Base-by-base conservation (phyloP, 2,113 vertebrate species). In the Pelusios castaneus region DNA sequence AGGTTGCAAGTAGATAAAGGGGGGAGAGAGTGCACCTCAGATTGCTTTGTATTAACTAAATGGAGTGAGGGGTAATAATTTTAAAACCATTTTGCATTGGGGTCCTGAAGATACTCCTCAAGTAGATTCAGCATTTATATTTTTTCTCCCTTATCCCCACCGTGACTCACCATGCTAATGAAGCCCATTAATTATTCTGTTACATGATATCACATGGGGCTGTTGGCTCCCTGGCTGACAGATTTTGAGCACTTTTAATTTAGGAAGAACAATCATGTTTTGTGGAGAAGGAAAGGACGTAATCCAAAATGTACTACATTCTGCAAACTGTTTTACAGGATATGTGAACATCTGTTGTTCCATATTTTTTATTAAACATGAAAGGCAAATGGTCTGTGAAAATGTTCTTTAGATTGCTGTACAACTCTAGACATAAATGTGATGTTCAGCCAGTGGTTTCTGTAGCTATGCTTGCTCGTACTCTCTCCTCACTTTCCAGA, bases 391-490 rank as follows among this genome's bases (percentile, higher is more conserved):
- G 79, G 55, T 84, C 51, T 95, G 85, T 83, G 89, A 91, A 90
- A 52, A 55, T 87, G 52, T 49, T 85, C 52, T 49, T 7, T 87
- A 41, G 79, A 80, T 94, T 93, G 52, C 43, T 92, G 85, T 60
- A 31, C 31, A 93, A 63, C 43, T 91, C 55, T 81, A 85, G 76
- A 95, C n/a, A 1, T 80, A 86, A 87, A 88, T 87, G 76, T 92
- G 95, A 3, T 73, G 94, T 94, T 96, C 94, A 93, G 89, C 94
- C 93, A 89, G 93, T 93, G 90, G 97, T 91, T 90, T 73, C 67
- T 24, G 21, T 24, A 70, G 38, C 41, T 10, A 38, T 10, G 10
- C 67, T 24, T 73, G 8, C 19, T 73, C 22, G 38, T 41, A 21
- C 10, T 38, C 21, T 5, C 94, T 96, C 86, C 49, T 80, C 89